Evolutionary conservation across 2,888 invertebrate species (phyloP).

Genomic region (Cynaeus angustus): DNA sequence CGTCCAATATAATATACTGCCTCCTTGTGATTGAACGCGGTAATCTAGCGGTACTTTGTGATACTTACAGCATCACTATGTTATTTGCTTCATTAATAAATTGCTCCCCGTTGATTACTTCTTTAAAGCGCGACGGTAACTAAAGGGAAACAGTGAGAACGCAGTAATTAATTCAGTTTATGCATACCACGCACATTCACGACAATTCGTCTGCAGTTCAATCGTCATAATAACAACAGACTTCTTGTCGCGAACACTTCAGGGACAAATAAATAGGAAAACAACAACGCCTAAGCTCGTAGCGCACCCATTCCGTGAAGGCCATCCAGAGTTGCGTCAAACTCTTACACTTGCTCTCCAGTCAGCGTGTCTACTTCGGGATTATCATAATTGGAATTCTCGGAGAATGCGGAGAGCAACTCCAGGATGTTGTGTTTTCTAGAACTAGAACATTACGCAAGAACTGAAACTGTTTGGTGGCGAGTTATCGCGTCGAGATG

Average conservation of each 20-base stretch:
- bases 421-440: slow-evolving; percentile 14
- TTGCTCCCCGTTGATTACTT: slow-evolving; percentile 52
- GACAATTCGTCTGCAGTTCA: slow-evolving; percentile 5
- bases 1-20: slow-evolving; percentile 54
- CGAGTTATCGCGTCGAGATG: neutral
- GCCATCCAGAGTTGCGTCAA: slow-evolving; percentile 61
- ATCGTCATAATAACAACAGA: slow-evolving; percentile 47
- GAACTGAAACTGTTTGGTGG: no score
- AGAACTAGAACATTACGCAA: no score
- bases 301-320: slow-evolving; percentile 65
- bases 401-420: slow-evolving; percentile 23
- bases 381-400: slow-evolving; percentile 47
- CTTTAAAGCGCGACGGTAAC: slow-evolving; percentile 44
- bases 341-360: slow-evolving; percentile 60
- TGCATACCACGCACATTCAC: slow-evolving; percentile 34
- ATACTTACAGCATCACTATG: slow-evolving; percentile 51
- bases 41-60: slow-evolving; percentile 53
- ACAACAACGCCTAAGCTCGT: slow-evolving; percentile 64
- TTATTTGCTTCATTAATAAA: slow-evolving; percentile 54
- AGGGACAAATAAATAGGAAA: slow-evolving; percentile 55
- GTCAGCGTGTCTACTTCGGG: slow-evolving; percentile 61
- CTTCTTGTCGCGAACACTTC: slow-evolving; percentile 58
- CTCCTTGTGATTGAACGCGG: slow-evolving; percentile 53
- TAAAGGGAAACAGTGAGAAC: slow-evolving; percentile 36
- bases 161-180: slow-evolving; percentile 45